These are phyloP conservation scores for Cebus imitator DNA, from an alignment of 2,113 vertebrate species.

Conservation along the genomic window DNA sequence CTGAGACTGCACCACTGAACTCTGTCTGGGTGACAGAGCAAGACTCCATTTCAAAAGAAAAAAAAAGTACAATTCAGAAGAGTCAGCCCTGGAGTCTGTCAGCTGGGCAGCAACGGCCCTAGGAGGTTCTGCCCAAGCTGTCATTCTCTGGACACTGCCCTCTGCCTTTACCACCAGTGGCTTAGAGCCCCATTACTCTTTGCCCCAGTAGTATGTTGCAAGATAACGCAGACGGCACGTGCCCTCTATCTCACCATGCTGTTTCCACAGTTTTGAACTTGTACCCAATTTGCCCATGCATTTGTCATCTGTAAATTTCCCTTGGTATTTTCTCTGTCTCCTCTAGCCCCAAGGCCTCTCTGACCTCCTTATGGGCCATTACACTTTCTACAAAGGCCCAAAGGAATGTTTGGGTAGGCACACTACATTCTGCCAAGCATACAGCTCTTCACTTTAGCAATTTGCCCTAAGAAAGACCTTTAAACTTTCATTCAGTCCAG, in stretches of 20 bases:
- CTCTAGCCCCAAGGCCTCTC: slow-evolving; percentile 47
- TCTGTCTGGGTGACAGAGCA: too few relatives aligned
- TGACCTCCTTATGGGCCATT: slow-evolving; percentile 65
- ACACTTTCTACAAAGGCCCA: slow-evolving; percentile 57
- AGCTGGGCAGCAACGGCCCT: not conserved
- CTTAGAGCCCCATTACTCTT: slow-evolving; percentile 51
- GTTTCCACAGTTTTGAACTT: slow-evolving; percentile 77
- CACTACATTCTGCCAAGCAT: not conserved
- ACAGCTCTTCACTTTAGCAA: not conserved
- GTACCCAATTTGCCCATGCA: slow-evolving; percentile 61
- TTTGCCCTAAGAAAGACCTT: slow-evolving; percentile 40
- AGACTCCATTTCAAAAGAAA: too few relatives aligned
- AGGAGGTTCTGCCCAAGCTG: not conserved
- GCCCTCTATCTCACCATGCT: not conserved
- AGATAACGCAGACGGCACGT: slow-evolving; percentile 36
- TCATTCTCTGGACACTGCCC: not conserved
- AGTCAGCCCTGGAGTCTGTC: not conserved
- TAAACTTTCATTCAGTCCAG: slow-evolving; percentile 16
- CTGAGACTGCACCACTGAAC: too few relatives aligned
- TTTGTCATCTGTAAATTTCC: slow-evolving; percentile 51
- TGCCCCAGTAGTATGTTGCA: slow-evolving; percentile 58
- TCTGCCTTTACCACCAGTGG: slow-evolving; percentile 34
- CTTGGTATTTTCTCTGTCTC: slow-evolving; percentile 54
- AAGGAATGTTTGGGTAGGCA: not conserved
- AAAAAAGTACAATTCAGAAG: not conserved